Base-by-base conservation (phyloP, 1,140 invertebrate species). In the Solenopsis invicta region DNA sequence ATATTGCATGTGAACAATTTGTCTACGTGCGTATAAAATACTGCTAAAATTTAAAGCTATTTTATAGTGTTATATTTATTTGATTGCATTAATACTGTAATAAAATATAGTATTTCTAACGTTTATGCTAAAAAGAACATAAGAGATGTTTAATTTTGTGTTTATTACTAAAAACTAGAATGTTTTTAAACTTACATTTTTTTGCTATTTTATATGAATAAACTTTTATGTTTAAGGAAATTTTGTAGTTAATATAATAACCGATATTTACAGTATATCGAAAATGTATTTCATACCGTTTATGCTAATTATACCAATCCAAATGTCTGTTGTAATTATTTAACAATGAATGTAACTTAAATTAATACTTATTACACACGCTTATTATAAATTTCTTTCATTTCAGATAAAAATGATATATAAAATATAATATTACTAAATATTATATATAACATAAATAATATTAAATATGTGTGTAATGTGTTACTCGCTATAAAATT, bases 1-100 rank as follows among this genome's bases (percentile, higher is more conserved):
- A 59, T 45, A 61, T 86, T 85, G 71, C 12, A 52, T 82, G 72
- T 74, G 56, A 45, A 77, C 75, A 61, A 41, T 56, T 72, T 45
- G 59, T 59, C 66, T 85, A 45, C 18, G 13, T 84, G 18, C 24
- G 16, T 1, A 24, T 78, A 61, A 82, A 77, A 89, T 64, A 9
- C 12, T 61, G 59, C 80, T 69, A 48, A 77, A 84, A 37, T 67
- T 9, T 10, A 52, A 87, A 81, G 29, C 29, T 78, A 72, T n/a
- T 90, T 90, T 71, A 71, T 75, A 81, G 64, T 45, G 12, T 34
- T 69, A 74, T 77, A 24, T 41, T 56, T 62, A 62, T 69, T 45
- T 69, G 10, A 52, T 41, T 52, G 1, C 2, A 71, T 69, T 64
- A 48, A 84, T 34, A 87, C 13, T 34, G 45, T 45, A 74, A n/a